A percentile compares a stretch with the other conserved stretches of the same genome.
Conservation (phyloP, 2,797 vertebrate species). For the Poecilia wingei region DNA sequence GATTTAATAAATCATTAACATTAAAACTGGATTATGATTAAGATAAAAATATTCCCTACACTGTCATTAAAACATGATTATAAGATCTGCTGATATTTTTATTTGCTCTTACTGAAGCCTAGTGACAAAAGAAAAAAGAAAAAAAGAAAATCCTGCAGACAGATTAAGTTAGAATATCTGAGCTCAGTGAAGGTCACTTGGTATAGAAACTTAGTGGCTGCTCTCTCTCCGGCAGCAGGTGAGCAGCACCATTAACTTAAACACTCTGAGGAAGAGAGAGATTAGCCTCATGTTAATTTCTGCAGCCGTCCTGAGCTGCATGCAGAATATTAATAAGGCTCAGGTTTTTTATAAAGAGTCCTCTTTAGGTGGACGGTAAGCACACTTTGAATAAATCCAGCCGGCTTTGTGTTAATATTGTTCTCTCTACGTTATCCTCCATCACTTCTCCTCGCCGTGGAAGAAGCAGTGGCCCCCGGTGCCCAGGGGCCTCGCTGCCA, state of each 20-base stretch:
- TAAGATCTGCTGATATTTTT: background rate
- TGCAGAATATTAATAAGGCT: constrained; percentile 48
- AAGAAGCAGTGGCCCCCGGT: constrained; percentile 53
- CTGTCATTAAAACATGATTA: background rate
- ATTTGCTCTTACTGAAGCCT: background rate
- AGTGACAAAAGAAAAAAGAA: background rate
- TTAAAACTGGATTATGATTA: background rate
- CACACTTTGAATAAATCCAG: constrained; percentile 55
- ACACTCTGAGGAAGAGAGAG: constrained; percentile 39
- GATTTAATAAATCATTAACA: background rate
- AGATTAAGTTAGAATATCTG: background rate
- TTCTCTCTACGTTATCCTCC: constrained; percentile 53
- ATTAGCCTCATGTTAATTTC: constrained; percentile 57
- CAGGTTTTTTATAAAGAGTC: constrained; percentile 14
- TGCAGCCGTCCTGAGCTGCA: constrained; percentile 15
- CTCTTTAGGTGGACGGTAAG: constrained; percentile 44
- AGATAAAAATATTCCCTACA: background rate
- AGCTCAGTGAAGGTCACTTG: constrained; percentile 20
- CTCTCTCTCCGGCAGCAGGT: constrained; percentile 31
- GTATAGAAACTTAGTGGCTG: background rate
- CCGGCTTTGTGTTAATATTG: constrained; percentile 68
- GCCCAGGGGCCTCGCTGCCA: constrained; percentile 58
- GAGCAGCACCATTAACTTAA: constrained; percentile 30
- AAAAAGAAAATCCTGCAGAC: background rate
- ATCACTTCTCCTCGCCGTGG: constrained; percentile 45